phyloP scores from a whole-genome alignment of 2,797 vertebrate genomes.

The Gila robusta region DNA sequence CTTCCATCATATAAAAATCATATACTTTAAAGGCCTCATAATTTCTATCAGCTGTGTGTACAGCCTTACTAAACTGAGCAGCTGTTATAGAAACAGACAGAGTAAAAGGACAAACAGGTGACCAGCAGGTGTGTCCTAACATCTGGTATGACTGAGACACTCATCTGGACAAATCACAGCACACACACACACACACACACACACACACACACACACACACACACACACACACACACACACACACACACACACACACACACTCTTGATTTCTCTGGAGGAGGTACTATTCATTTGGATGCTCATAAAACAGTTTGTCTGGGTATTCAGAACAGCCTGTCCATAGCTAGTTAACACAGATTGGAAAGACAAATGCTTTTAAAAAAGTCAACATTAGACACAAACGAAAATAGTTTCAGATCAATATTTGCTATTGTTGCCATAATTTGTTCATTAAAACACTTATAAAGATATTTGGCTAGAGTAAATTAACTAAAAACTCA shows the following conservation, averaged over 20 bases:
- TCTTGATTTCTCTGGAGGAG: not conserved
- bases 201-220: too few species aligned
- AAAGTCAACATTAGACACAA: not conserved
- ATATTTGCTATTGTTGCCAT: not conserved
- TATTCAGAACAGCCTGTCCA: not conserved
- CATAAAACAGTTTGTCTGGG: not conserved
- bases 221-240: too few species aligned
- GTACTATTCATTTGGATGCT: not conserved
- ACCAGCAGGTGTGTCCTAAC: constrained; percentile 7
- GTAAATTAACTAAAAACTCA: not conserved
- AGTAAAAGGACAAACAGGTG: constrained; percentile 19
- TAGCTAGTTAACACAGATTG: not conserved
- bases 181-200: not conserved
- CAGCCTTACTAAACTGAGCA: not conserved
- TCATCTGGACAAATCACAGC: not conserved
- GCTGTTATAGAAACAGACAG: constrained; percentile 14
- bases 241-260: too few species aligned
- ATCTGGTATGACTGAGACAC: not conserved
- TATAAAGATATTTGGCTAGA: not conserved
- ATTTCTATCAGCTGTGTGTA: not conserved
- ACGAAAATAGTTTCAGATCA: not conserved
- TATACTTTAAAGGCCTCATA: not conserved
- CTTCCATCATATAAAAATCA: not conserved
- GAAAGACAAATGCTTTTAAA: not conserved
- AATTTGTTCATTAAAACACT: not conserved